Percentiles rank a stretch among this genome's conserved stretches.
Evolutionary conservation across 2,888 invertebrate species (phyloP).

Genomic region (Clistopyga incitator): DNA sequence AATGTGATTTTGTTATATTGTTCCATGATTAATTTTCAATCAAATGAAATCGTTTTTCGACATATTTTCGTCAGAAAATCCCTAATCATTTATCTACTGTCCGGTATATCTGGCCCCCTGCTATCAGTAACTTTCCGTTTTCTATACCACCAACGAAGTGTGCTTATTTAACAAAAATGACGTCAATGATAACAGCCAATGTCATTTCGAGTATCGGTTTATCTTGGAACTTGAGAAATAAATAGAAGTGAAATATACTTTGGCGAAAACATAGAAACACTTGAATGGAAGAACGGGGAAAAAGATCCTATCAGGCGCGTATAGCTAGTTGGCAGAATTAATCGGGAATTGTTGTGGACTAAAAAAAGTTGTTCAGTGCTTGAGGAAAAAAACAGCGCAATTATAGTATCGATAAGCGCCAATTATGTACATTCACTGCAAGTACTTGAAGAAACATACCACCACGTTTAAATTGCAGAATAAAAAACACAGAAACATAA

Average conservation of each 20-base stretch:
- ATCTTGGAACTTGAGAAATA: background rate
- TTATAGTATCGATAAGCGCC: background rate
- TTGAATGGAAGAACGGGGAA: background rate
- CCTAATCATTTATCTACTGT: background rate
- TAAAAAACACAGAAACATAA: background rate
- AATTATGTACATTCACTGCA: background rate
- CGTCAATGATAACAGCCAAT: background rate
- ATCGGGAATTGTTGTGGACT: background rate
- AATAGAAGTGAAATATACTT: background rate
- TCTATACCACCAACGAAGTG: background rate
- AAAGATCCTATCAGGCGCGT: background rate
- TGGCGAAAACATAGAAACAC: background rate
- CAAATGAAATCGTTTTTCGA: background rate
- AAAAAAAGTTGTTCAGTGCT: background rate
- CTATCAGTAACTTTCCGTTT: background rate
- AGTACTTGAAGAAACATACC: background rate
- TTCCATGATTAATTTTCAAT: background rate
- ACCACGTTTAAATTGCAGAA: background rate
- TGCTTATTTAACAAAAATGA: background rate
- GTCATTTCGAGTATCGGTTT: constrained; percentile 1
- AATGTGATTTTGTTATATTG: too few relatives aligned
- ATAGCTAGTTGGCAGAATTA: background rate
- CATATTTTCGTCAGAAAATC: background rate
- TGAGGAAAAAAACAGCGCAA: background rate
- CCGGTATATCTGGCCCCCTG: background rate